Conservation (phyloP, 2,797 vertebrate species). For the Sciurus vulgaris region DNA sequence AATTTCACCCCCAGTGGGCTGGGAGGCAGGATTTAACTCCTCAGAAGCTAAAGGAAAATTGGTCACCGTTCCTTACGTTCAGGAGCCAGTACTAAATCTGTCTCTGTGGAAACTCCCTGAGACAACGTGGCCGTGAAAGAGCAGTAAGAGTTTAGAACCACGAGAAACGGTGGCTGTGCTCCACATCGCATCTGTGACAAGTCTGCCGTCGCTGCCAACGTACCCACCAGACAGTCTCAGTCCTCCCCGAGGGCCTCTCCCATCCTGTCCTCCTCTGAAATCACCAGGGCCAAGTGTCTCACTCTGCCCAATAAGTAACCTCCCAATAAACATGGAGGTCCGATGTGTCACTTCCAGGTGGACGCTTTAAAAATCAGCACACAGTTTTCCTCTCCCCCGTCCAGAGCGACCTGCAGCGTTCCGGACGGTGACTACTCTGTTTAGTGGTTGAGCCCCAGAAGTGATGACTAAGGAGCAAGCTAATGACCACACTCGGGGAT, state of each 20-base stretch:
- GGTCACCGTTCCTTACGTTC: background rate
- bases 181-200: background rate
- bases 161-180: background rate
- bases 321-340: background rate
- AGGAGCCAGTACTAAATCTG: background rate
- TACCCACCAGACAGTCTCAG: background rate
- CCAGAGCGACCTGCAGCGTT: background rate
- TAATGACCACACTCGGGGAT: background rate
- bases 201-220: fast-evolving
- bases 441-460: background rate
- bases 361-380: background rate
- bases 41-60: background rate
- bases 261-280: background rate
- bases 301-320: background rate
- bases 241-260: background rate
- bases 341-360: no score
- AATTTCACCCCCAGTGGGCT: background rate
- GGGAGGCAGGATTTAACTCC: background rate
- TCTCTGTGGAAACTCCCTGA: background rate
- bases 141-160: background rate
- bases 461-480: background rate
- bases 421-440: background rate
- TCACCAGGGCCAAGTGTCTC: background rate
- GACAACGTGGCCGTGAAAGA: background rate
- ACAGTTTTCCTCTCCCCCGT: background rate